Evolutionary conservation across 2,113 vertebrate species (phyloP).

Genomic region (Romanogobio albipinnatus): DNA sequence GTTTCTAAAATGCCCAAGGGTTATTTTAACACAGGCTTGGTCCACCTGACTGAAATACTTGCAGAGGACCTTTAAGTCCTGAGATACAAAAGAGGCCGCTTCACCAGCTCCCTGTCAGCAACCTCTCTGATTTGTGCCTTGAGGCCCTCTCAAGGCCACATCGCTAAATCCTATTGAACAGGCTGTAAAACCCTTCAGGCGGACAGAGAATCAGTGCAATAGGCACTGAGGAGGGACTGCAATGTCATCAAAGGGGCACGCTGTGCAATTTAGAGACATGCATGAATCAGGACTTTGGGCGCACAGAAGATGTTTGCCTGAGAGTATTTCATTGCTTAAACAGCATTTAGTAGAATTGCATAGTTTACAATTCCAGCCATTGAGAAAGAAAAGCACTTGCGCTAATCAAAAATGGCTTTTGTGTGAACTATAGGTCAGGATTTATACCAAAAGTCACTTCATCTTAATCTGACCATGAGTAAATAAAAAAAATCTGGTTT

Average conservation of each 20-base stretch:
- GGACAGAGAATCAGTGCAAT: conserved; percentile 46
- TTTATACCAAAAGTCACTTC: conserved; percentile 5
- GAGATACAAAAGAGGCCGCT: conserved; percentile 27
- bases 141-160: conserved; percentile 54
- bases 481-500: too few relatives aligned
- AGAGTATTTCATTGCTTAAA: conserved; percentile 41
- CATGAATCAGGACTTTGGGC: conserved; percentile 59
- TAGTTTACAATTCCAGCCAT: conserved; percentile 23
- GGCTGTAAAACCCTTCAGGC: conserved; percentile 58
- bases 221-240: conserved; percentile 48
- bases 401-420: conserved; percentile 12
- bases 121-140: conserved; percentile 61
- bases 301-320: conserved; percentile 18
- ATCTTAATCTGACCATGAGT: neutral
- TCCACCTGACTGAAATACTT: neutral
- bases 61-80: conserved; percentile 17
- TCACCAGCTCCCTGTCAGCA: conserved; percentile 43
- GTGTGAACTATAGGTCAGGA: neutral
- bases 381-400: conserved; percentile 17
- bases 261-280: conserved; percentile 48
- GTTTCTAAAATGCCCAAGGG: neutral
- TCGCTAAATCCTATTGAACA: conserved; percentile 54
- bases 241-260: conserved; percentile 49
- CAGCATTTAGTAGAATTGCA: conserved; percentile 37
- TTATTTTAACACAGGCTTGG: neutral